phyloP scores from a whole-genome alignment of 2,888 invertebrate genomes.

The Phortica magna region DNA sequence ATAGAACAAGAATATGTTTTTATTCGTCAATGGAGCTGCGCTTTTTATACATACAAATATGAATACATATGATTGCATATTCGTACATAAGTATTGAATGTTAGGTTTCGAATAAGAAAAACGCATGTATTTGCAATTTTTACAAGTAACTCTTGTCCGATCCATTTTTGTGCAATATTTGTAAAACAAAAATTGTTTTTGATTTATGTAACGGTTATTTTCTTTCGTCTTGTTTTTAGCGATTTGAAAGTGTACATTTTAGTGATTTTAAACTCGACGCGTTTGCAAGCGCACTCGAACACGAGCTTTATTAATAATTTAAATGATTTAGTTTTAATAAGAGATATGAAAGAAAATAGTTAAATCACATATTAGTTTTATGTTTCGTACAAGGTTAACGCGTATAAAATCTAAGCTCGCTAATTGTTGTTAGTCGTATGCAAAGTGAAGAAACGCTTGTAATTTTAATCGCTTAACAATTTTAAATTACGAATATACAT shows the following conservation, averaged over 20 bases:
- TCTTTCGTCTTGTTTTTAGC: constrained; percentile 64
- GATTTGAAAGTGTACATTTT: constrained; percentile 61
- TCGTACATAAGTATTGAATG: constrained; percentile 56
- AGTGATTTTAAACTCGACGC: constrained; percentile 59
- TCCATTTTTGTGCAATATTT: constrained; percentile 74
- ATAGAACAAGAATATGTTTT: constrained; percentile 20
- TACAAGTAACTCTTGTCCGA: constrained; percentile 68
- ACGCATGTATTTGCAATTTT: constrained; percentile 54
- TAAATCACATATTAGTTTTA: constrained; percentile 25
- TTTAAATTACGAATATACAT: constrained; percentile 45
- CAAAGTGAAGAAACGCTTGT: constrained; percentile 47
- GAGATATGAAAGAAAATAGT: constrained; percentile 20
- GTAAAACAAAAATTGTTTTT: constrained; percentile 63
- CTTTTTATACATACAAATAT: constrained; percentile 30
- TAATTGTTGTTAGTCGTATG: constrained; percentile 15
- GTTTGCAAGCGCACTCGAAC: constrained; percentile 2
- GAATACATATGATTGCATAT: constrained; percentile 68
- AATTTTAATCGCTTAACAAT: constrained; percentile 46
- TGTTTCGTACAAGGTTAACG: constrained; percentile 37
- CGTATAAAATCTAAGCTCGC: constrained; percentile 41
- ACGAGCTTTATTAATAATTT: constrained; percentile 24
- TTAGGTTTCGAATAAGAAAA: constrained; percentile 18
- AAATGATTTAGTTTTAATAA: constrained; percentile 39
- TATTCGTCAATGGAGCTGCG: constrained; percentile 16
- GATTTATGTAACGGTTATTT: constrained; percentile 44